phyloP scores from a whole-genome alignment of 1,140 invertebrate species.

The Pinna nobilis region DNA sequence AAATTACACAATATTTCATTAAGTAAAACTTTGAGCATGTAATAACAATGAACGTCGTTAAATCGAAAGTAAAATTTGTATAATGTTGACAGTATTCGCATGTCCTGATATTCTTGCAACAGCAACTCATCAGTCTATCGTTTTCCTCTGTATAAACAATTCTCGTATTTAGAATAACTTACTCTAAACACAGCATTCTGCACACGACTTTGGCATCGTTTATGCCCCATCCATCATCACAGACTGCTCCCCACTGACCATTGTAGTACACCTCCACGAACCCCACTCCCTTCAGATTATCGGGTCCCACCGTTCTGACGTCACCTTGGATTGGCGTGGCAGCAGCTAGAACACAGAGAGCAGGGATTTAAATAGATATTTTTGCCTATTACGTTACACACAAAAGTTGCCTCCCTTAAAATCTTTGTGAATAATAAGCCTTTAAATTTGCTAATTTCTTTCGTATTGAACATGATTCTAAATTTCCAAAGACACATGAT shows the following conservation, averaged over 20 bases:
- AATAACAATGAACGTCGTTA: neutral
- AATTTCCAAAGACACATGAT: neutral
- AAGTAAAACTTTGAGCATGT: neutral
- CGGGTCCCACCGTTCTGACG: slow-evolving; percentile 42
- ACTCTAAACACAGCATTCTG: slow-evolving; percentile 81
- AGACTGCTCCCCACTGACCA: slow-evolving; percentile 85
- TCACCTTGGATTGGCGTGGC: neutral
- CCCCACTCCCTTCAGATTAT: slow-evolving; percentile 44
- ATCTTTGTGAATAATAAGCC: neutral
- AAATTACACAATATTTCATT: too few species aligned
- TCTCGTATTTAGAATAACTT: slow-evolving; percentile 42
- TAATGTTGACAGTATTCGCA: too few species aligned
- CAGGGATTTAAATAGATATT: neutral
- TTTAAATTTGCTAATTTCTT: neutral
- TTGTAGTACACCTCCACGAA: slow-evolving; percentile 66
- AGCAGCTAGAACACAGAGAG: neutral
- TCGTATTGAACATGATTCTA: too few species aligned
- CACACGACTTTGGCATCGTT: slow-evolving; percentile 87
- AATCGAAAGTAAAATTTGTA: neutral
- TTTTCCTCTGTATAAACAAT: too few species aligned
- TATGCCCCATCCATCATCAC: slow-evolving; percentile 85
- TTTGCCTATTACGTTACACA: neutral
- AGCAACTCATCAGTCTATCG: neutral
- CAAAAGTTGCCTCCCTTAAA: neutral
- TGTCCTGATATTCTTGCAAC: neutral